Evolutionary conservation across 2,113 vertebrate genomes (phyloP), one percentile per base, ranked within the genome.

Genomic region (Saccopteryx leptura): DNA sequence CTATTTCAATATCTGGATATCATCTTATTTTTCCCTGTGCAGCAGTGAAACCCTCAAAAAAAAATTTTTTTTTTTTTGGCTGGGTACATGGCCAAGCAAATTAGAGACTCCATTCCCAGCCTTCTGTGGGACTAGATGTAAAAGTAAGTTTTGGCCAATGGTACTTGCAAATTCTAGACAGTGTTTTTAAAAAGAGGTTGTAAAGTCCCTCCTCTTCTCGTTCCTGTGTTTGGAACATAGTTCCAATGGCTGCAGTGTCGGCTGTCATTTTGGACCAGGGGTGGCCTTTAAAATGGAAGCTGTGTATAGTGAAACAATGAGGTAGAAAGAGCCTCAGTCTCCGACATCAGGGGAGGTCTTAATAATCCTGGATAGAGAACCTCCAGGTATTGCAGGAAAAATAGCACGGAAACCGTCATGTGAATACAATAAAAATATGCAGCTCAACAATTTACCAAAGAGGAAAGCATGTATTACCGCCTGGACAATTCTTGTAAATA

Each of bases 1-100:
- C 50, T 80, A 21, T 96, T 91, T 86, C 56, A 33, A 9, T 63
- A 68, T 68, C 68, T 82, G 75, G 33, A 33, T 94, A 87, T 65
- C 71, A 92, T 48, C 88, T 97, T 72, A 68, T 50, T 61, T 84
- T 75, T 72, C 39, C 23, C 58, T 31, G 23, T 92, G 5, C 79
- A 63, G 48, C 80, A 94, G 19, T 87, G 19, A 48, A 65, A 28
- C 8, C 54, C 18, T 21, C 9, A 17, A 7, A 28, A n/a, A n/a
- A n/a, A n/a, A n/a, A 17, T 60, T 31, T 28, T n/a, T 56, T n/a
- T 60, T 58, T n/a, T 72, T 72, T 79, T 50, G 14, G 9, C 60
- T 68, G 11, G n/a, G 12, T 68, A 56, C 79, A 60, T 83, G 63
- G 60, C 75, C 89, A 95, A 76, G 46, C 50, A 92, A 96, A 95